Base-by-base conservation (phyloP, 2,113 vertebrate genomes). In the Solea solea region DNA sequence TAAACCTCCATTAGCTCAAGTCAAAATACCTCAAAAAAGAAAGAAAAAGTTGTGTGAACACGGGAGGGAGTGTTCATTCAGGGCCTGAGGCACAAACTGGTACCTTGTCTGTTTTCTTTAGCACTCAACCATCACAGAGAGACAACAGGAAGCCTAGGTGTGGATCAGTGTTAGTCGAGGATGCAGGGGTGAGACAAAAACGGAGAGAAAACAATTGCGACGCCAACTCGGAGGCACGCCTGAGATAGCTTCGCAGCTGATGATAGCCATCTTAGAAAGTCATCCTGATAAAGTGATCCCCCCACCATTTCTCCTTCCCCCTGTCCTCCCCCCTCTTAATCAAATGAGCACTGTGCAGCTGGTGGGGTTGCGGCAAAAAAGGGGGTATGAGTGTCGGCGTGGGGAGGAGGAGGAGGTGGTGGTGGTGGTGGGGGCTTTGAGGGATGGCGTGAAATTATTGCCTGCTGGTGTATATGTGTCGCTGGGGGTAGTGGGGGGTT, bases 401-500 rank as follows among this genome's bases (percentile, higher is more conserved):
- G 75, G 21, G 21, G 21, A 21, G 21, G 62, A 70, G 83, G 62
- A 63, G 71, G 25, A 66, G 49, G 25, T 0, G 34, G 5, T 34
- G 34, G 34, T 34, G 57, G 64, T 16, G 74, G 82, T 49, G 78
- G 78, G 86, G 61, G 76, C 71, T 83, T 89, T 91, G 88, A 90
- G 86, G 88, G 90, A 88, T 91, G 86, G 89, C 89, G 91, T 91
- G 91, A 92, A 92, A 92, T 92, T 90, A 92, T 92, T 91, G 91
- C 91, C 91, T 91, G 89, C 90, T 91, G 89, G 89, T 90, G 88
- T 90, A 90, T 92, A 89, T 90, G 86, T 90, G 91, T 88, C 83
- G 77, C 88, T 90, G 89, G 86, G 89, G 90, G 91, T 85, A 89
- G 88, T 51, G 69, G 77, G 86, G 85, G 86, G 83, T 82, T 85